Evolutionary conservation across 2,113 vertebrate genomes (phyloP).

Genomic region (Leiothrix lutea): DNA sequence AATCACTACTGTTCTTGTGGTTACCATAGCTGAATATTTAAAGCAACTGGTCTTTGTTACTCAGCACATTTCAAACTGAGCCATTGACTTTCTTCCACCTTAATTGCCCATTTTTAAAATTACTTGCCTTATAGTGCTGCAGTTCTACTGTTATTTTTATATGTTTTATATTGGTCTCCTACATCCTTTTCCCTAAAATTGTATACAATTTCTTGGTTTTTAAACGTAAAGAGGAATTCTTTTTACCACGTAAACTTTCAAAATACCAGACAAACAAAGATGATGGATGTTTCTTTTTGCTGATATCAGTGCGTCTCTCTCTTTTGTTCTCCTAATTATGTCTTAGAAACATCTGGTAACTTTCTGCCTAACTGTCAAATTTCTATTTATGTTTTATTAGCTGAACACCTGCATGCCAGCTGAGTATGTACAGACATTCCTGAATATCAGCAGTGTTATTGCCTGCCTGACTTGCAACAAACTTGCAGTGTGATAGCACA

Average conservation of each 20-base stretch:
- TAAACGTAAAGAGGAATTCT: not conserved
- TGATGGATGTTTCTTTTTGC: not conserved
- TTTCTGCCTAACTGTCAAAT: conserved; percentile 8
- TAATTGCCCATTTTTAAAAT: not conserved
- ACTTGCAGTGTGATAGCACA: not conserved
- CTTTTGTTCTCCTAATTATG: not conserved
- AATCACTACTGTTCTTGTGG: not conserved
- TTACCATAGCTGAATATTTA: not conserved
- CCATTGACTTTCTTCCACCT: not conserved
- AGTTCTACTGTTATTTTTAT: not conserved
- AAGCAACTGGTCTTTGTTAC: not conserved
- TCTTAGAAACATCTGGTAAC: conserved; percentile 16
- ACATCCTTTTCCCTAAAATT: not conserved
- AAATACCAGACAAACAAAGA: not conserved
- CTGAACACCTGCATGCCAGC: conserved; percentile 39
- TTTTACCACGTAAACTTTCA: not conserved
- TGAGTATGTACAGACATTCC: conserved; percentile 15
- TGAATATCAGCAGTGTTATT: not conserved
- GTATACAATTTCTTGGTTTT: not conserved
- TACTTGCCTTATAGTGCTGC: not conserved
- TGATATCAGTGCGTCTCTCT: not conserved
- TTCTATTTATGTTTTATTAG: conserved; percentile 51
- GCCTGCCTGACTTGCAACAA: not conserved
- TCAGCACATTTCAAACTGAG: not conserved
- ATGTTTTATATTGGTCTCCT: not conserved